Percentiles rank a stretch among this genome's conserved stretches.
Evolutionary conservation across 2,113 vertebrate genomes (phyloP).

Genomic region (Cephalopterus ornatus): DNA sequence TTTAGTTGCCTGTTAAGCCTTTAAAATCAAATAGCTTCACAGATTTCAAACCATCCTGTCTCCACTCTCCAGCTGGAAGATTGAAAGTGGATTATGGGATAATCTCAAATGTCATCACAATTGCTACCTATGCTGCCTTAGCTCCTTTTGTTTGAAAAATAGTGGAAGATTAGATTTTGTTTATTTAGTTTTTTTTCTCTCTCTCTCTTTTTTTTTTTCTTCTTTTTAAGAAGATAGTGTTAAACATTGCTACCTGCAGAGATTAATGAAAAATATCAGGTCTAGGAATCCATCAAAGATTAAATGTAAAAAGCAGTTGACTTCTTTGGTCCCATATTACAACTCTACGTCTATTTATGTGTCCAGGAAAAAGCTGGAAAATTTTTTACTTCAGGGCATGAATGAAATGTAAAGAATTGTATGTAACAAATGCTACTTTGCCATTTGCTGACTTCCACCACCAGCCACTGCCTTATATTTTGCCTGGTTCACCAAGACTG

Average conservation of each 20-base stretch:
- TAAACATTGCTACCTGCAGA: background rate
- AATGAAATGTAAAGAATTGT: background rate
- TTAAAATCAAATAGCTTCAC: constrained; percentile 12
- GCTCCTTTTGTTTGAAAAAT: constrained; percentile 14
- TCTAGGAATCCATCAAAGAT: background rate
- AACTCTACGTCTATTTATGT: accelerated
- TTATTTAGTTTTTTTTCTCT: background rate
- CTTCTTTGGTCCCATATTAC: background rate
- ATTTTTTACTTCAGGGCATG: background rate
- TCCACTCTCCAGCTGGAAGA: background rate
- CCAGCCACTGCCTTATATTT: background rate
- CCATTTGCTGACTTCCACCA: background rate
- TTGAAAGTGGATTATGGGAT: background rate
- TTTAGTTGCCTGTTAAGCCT: constrained; percentile 16
- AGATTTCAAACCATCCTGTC: constrained; percentile 7
- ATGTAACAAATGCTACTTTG: background rate
- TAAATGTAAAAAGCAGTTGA: background rate
- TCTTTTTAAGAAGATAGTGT: background rate
- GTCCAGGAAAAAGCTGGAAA: background rate
- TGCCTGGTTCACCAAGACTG: background rate
- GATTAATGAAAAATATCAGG: background rate
- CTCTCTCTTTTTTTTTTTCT: background rate
- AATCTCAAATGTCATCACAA: constrained; percentile 35
- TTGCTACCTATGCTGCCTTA: background rate
- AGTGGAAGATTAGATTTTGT: background rate